Evolutionary conservation across 2,797 vertebrate genomes (phyloP), one percentile per base, ranked within the genome.

Genomic region (Danio kyathit): DNA sequence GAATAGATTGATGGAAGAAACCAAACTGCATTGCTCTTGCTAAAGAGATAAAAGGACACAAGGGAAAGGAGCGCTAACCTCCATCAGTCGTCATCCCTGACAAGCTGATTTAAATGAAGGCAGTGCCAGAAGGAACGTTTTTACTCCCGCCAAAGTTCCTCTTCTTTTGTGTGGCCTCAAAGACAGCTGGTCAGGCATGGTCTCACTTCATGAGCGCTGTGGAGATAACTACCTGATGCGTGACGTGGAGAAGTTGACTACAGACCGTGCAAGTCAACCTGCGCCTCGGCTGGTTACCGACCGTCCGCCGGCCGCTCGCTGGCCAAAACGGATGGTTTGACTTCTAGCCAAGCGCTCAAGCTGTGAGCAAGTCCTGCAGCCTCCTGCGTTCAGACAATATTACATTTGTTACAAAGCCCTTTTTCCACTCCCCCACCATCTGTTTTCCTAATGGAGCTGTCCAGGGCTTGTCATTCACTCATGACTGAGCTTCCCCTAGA

Each of bases 371-470:
- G 85, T 92, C 88, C 90, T 60, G 79, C 80, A 65, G 90, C 90
- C 88, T 91, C 79, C 76, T 60, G 48, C 51, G 49, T 78, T 75
- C 74, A 79, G 80, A 84, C 84, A 88, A 82, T 82, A 48, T 81
- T 92, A 86, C 86, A 91, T 92, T 90, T 92, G 90, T 90, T 92
- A 88, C 81, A 86, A 86, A 77, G 81, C 85, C 52, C 38, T 11
- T 76, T 65, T 73, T 81, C 73, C 76, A 51, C 69, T 87, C 81
- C 84, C 70, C 12, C 73, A 76, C 91, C 92, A 93, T 93, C 92
- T 92, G 93, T 84, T 88, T 79, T 88, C 87, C 87, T 92, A 91
- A 93, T 92, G 90, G 91, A 92, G 90, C 89, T 87, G 91, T 90
- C 89, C 84, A 88, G 84, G 86, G 82, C 84, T 89, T 90, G 91